These are phyloP conservation scores for Druon quercuslanigerum DNA, from an alignment of 1,140 invertebrate species.

Conservation along the genomic window DNA sequence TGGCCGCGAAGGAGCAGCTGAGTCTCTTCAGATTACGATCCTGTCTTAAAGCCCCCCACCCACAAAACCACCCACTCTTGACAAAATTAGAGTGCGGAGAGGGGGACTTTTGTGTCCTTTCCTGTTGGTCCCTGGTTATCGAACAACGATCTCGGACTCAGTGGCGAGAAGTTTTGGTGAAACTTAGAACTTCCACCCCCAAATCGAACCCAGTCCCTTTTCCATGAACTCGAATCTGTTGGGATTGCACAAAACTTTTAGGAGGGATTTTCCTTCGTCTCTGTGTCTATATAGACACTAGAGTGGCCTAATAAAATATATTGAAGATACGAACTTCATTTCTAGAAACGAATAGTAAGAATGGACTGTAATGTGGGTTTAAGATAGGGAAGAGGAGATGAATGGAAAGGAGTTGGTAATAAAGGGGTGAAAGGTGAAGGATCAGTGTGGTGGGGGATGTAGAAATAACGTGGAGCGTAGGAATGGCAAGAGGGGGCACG, in stretches of 20 bases:
- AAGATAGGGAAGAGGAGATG: too few relatives aligned
- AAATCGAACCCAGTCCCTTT: neutral
- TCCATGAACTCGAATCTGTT: neutral
- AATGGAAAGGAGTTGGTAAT: too few relatives aligned
- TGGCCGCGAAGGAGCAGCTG: slow-evolving; percentile 30
- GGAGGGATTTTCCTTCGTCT: slow-evolving; percentile 36
- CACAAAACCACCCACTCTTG: slow-evolving; percentile 31
- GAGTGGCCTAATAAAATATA: too few relatives aligned
- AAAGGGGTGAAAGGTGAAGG: too few relatives aligned
- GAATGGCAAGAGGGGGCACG: too few relatives aligned
- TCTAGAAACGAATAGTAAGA: too few relatives aligned
- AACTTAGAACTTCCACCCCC: neutral
- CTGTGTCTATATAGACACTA: too few relatives aligned
- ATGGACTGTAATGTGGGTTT: too few relatives aligned
- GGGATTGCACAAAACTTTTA: too few relatives aligned
- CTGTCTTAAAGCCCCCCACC: slow-evolving; percentile 24
- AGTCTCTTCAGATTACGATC: slow-evolving; percentile 36
- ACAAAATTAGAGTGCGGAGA: neutral
- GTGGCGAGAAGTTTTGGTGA: slow-evolving; percentile 14
- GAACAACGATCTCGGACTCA: slow-evolving; percentile 16
- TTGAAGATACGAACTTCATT: too few relatives aligned
- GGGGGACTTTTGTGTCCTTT: neutral
- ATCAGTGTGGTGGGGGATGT: too few relatives aligned
- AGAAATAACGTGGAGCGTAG: too few relatives aligned
- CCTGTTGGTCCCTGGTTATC: neutral